Evolutionary conservation across 1,140 invertebrate species (phyloP).

Genomic region (Calycopis cecrops): DNA sequence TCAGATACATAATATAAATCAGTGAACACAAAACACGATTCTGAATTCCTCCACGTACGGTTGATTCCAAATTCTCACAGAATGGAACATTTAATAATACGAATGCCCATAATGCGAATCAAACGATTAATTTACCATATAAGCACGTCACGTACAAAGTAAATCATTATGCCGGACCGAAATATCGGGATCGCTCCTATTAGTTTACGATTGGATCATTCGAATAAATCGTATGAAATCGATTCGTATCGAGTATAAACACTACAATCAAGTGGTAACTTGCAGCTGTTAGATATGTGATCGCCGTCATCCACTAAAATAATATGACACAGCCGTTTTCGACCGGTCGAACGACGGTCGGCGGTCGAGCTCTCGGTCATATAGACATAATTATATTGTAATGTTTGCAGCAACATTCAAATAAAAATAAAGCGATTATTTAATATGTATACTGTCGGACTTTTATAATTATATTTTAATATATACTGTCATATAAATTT

Average conservation of each 20-base stretch:
- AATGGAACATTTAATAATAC: slow-evolving; percentile 67
- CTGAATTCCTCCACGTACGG: slow-evolving; percentile 51
- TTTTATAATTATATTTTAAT: slow-evolving; percentile 7
- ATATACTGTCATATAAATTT: slow-evolving; percentile 5
- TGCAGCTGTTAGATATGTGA: slow-evolving; percentile 67
- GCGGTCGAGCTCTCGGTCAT: slow-evolving; percentile 44
- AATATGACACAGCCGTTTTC: slow-evolving; percentile 71
- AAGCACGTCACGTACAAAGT: slow-evolving; percentile 67
- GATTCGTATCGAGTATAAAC: slow-evolving; percentile 68
- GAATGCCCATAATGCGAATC: slow-evolving; percentile 64
- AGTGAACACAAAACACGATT: slow-evolving; percentile 19
- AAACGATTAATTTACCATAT: slow-evolving; percentile 67
- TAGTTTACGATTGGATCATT: slow-evolving; percentile 64
- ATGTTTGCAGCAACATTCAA: slow-evolving; percentile 28
- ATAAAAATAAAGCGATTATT: slow-evolving; percentile 7
- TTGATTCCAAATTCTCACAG: slow-evolving; percentile 67
- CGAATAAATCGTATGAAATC: slow-evolving; percentile 68
- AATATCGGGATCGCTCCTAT: slow-evolving; percentile 65
- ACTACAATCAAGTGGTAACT: slow-evolving; percentile 61
- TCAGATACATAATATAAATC: slow-evolving; percentile 21
- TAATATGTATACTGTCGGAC: slow-evolving; percentile 3
- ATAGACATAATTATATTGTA: slow-evolving; percentile 52
- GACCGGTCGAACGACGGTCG: not conserved
- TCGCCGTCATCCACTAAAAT: slow-evolving; percentile 70
- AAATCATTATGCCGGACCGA: slow-evolving; percentile 62